Percentiles rank a stretch among this genome's conserved stretches.
phyloP scores from a whole-genome alignment of 1,140 invertebrate species.

The Conopomorpha cramerella region DNA sequence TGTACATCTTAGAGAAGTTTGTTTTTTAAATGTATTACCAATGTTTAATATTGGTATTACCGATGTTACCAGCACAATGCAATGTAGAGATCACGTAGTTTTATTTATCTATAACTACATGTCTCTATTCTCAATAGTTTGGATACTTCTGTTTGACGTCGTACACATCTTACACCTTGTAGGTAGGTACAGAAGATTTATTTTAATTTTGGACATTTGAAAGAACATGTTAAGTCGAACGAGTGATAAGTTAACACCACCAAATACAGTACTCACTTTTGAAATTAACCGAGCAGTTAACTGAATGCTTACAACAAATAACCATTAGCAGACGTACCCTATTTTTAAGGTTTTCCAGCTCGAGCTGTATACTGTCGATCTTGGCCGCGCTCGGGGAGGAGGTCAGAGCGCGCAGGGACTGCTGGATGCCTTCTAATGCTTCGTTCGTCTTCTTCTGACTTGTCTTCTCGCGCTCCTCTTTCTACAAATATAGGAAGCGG shows the following conservation, averaged over 20 bases:
- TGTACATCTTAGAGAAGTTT: too few species aligned
- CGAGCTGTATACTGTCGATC: slow-evolving; percentile 57
- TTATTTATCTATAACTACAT: too few species aligned
- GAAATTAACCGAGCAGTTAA: too few species aligned
- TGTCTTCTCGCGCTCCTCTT: slow-evolving; percentile 68
- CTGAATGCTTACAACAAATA: slow-evolving; percentile 48
- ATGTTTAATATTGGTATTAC: too few species aligned
- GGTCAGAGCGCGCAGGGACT: slow-evolving; percentile 62
- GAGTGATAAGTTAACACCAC: neutral
- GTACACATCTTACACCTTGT: too few species aligned
- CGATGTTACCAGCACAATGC: too few species aligned
- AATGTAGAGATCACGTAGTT: too few species aligned
- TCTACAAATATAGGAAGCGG: slow-evolving; percentile 34
- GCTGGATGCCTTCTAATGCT: slow-evolving; percentile 67
- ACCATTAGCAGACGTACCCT: slow-evolving; percentile 62
- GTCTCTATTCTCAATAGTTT: too few species aligned
- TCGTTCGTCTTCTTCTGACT: slow-evolving; percentile 73
- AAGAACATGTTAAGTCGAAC: neutral
- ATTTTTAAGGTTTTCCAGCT: slow-evolving; percentile 57
- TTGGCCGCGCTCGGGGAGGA: slow-evolving; percentile 53
- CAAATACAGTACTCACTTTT: too few species aligned
- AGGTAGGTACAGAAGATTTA: too few species aligned
- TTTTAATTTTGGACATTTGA: neutral
- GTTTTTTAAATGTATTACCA: too few species aligned
- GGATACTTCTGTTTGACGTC: too few species aligned